phyloP scores from a whole-genome alignment of 2,113 vertebrate species.

The Axis porcinus region DNA sequence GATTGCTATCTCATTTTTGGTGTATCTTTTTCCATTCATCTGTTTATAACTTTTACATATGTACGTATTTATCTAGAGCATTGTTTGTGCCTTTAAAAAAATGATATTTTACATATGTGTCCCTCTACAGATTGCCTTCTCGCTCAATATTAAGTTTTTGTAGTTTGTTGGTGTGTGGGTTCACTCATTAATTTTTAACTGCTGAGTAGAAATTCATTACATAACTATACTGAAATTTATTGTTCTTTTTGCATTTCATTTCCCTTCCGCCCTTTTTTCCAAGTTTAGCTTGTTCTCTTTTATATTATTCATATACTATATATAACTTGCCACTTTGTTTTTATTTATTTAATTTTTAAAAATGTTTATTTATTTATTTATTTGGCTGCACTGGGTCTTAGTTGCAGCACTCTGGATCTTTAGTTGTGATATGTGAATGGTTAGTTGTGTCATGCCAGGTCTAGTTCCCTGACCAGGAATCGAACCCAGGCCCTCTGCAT shows the following conservation, averaged over 20 bases:
- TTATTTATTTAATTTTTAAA: not conserved
- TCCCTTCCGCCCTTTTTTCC: not conserved
- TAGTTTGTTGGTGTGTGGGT: not conserved
- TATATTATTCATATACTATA: not conserved
- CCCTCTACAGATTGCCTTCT: not conserved
- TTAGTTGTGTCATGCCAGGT: not conserved
- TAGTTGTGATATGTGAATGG: not conserved
- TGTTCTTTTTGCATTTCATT: not conserved
- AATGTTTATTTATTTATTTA: not conserved
- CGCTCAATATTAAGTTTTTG: not conserved
- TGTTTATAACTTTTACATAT: not conserved
- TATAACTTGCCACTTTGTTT: not conserved
- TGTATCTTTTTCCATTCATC: not conserved
- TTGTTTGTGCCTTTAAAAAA: not conserved
- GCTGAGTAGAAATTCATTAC: not conserved
- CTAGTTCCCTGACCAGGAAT: not conserved
- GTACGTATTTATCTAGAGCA: not conserved
- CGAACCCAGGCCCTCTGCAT: rapidly evolving
- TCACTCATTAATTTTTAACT: not conserved
- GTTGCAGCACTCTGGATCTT: not conserved
- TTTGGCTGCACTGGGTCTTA: not conserved
- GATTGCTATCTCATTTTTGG: not conserved
- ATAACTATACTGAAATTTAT: not conserved
- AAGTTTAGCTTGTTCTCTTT: not conserved
- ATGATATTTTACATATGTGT: not conserved